phyloP scores from a whole-genome alignment of 2,888 invertebrate genomes.

The Serrognathus titanus region DNA sequence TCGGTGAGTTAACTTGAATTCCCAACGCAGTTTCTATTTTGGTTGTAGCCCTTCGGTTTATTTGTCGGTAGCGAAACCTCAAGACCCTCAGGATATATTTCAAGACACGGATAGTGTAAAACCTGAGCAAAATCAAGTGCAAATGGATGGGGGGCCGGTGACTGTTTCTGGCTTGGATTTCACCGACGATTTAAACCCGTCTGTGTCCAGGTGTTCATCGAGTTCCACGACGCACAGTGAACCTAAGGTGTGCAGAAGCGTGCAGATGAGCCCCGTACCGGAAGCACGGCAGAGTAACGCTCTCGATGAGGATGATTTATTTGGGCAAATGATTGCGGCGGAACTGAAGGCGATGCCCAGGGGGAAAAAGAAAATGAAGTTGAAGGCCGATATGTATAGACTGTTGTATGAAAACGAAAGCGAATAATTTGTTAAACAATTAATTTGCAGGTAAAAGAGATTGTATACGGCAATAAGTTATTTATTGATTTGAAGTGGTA shows the following conservation, averaged over 20 bases:
- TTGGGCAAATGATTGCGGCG: conserved; percentile 30
- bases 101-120: too few relatives aligned
- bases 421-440: neutral
- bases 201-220: neutral
- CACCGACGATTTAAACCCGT: neutral
- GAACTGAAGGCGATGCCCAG: conserved; percentile 27
- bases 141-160: neutral
- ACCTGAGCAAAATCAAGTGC: too few relatives aligned
- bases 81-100: too few relatives aligned
- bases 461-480: too few relatives aligned
- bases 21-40: too few relatives aligned
- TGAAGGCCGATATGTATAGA: conserved; percentile 32
- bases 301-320: conserved; percentile 30
- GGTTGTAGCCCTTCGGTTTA: too few relatives aligned
- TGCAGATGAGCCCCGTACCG: too few relatives aligned
- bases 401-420: conserved; percentile 25
- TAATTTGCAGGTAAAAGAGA: neutral
- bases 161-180: neutral
- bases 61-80: too few relatives aligned
- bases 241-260: too few relatives aligned
- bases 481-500: too few relatives aligned
- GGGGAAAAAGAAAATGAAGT: conserved; percentile 28
- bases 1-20: neutral
- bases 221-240: conserved; percentile 9
- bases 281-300: neutral